A percentile compares a stretch with the other conserved stretches of the same genome.
Conservation (phyloP, 2,113 vertebrate genomes). For the Paramormyrops kingsleyae region DNA sequence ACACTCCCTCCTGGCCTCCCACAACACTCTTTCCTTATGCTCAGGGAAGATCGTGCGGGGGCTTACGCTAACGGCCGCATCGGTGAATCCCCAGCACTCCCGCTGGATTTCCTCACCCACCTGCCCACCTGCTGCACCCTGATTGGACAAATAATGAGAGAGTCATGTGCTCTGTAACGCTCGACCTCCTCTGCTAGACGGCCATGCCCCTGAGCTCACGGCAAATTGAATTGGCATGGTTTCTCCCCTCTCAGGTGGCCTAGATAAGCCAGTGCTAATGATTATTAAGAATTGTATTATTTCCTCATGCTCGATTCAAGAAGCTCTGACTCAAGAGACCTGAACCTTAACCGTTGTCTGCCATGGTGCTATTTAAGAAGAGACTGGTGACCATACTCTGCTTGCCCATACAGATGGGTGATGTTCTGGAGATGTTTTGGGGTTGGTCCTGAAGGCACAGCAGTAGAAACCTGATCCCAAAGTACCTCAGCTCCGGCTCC, state of each 20-base stretch:
- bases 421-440: neutral
- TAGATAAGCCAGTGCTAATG: neutral
- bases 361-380: neutral
- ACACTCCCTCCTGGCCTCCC: neutral
- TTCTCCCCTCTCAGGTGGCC: neutral
- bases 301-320: neutral
- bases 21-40: neutral
- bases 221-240: neutral
- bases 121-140: neutral
- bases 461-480: neutral
- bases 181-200: neutral
- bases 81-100: neutral
- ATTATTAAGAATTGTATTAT: constrained; percentile 1
- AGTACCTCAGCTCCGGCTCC: neutral
- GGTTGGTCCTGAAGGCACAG: neutral
- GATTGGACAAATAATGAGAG: neutral
- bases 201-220: neutral
- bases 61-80: neutral
- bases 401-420: neutral
- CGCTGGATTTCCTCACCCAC: neutral
- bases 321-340: neutral
- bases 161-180: neutral
- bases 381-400: neutral
- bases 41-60: neutral
- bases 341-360: neutral